These are phyloP conservation scores for Diprion similis DNA, from an alignment of 1,140 invertebrate genomes.

Conservation along the genomic window DNA sequence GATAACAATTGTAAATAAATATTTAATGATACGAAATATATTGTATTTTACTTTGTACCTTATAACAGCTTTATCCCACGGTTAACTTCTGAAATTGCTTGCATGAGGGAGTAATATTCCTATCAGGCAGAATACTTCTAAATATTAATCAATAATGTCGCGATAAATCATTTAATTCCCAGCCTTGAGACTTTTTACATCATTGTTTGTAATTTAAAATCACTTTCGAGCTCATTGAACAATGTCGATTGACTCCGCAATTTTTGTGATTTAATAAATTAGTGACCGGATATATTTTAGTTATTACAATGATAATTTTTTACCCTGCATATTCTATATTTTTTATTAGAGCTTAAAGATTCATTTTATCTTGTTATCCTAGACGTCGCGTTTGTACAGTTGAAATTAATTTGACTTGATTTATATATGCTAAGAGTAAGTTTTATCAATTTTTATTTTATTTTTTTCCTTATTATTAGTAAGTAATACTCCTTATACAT, in stretches of 20 bases:
- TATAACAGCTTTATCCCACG: no score
- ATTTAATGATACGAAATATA: conserved; percentile 47
- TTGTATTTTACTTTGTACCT: neutral
- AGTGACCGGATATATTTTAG: no score
- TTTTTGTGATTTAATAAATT: conserved; percentile 13
- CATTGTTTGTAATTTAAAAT: no score
- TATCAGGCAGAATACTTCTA: no score
- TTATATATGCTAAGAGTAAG: neutral
- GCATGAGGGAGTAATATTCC: no score
- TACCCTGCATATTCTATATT: conserved; percentile 5
- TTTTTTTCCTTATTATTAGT: conserved; percentile 11
- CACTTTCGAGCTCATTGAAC: no score
- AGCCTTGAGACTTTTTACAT: no score
- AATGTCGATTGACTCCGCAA: neutral
- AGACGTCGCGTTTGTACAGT: conserved; percentile 12
- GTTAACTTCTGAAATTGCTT: no score
- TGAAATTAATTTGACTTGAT: conserved; percentile 5
- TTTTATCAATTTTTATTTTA: neutral
- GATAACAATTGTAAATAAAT: conserved; percentile 53
- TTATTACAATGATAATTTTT: no score
- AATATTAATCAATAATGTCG: no score
- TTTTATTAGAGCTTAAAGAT: neutral
- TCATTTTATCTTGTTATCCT: neutral
- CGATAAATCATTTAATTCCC: no score
- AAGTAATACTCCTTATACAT: neutral